Percentiles rank a stretch among this genome's conserved stretches.
Conservation (phyloP, 2,113 vertebrate species). For the Pangasianodon gigas region DNA sequence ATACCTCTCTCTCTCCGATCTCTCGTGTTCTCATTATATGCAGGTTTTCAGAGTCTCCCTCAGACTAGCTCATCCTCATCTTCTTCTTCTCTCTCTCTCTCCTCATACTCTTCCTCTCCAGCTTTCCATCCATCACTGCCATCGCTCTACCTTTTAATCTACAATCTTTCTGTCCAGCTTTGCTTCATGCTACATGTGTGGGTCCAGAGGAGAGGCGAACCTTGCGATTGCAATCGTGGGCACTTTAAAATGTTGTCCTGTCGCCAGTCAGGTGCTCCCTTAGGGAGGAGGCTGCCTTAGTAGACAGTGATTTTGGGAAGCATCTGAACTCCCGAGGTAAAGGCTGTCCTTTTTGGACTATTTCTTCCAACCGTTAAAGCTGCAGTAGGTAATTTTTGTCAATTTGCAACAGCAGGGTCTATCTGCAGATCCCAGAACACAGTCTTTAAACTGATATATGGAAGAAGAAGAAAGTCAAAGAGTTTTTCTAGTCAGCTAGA, state of each 20-base stretch:
- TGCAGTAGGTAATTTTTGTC: not conserved
- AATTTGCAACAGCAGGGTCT: not conserved
- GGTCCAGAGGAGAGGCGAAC: slow-evolving; percentile 31
- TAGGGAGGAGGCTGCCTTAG: not conserved
- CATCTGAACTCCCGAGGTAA: not conserved
- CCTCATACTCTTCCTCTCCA: slow-evolving; percentile 51
- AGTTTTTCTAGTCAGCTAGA: not conserved
- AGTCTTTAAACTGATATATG: not conserved
- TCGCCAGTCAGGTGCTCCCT: not conserved
- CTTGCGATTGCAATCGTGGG: not conserved
- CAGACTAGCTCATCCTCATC: slow-evolving; percentile 53
- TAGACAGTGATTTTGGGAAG: not conserved
- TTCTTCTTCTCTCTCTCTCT: slow-evolving; percentile 5
- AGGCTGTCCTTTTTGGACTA: not conserved
- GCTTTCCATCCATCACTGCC: slow-evolving; percentile 52
- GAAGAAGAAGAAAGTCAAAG: not conserved
- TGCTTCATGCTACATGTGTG: slow-evolving; percentile 3
- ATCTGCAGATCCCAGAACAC: not conserved
- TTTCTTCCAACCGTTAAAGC: not conserved
- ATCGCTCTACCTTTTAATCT: slow-evolving; percentile 44
- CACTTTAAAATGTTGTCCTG: not conserved
- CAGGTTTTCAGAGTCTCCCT: slow-evolving; percentile 67
- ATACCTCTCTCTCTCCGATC: slow-evolving; percentile 70
- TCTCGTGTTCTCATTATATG: slow-evolving; percentile 72
- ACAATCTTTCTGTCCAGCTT: slow-evolving; percentile 34